Percentiles rank a stretch among this genome's conserved stretches.
Evolutionary conservation across 2,797 vertebrate genomes (phyloP).

Genomic region (Geotria australis): DNA sequence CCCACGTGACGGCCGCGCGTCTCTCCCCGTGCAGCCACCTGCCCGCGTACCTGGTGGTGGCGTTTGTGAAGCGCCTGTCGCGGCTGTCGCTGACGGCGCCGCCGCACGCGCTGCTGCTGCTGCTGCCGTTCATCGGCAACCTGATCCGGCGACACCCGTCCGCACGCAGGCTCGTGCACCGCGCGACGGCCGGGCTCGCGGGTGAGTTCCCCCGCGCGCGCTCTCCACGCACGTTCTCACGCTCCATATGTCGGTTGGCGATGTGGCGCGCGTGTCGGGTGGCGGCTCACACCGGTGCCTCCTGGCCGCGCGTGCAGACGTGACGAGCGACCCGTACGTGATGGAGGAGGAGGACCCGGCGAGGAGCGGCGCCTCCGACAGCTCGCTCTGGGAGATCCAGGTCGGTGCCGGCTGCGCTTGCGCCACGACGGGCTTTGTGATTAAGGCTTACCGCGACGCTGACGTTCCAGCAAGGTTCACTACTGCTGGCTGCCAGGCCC

Average conservation of each 20-base stretch:
- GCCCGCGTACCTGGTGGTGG: constrained; percentile 61
- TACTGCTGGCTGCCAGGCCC: too few species aligned
- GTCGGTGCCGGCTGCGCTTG: constrained; percentile 48
- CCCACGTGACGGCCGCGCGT: not conserved
- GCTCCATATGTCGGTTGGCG: too few species aligned
- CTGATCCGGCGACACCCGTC: constrained; percentile 60
- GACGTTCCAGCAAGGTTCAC: too few species aligned
- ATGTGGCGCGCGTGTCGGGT: too few species aligned
- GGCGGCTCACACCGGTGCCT: too few species aligned
- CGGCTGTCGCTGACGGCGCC: constrained; percentile 51
- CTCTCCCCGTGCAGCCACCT: constrained; percentile 24
- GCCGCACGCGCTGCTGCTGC: constrained; percentile 36
- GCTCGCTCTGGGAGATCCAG: constrained; percentile 78
- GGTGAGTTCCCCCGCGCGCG: too few species aligned
- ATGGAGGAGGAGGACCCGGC: constrained; percentile 39
- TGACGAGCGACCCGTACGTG: constrained; percentile 34
- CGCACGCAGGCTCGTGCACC: constrained; percentile 43
- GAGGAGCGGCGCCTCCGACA: constrained; percentile 41
- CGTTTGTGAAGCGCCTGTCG: constrained; percentile 56
- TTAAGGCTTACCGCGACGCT: too few species aligned
- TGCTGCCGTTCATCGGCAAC: constrained; percentile 67
- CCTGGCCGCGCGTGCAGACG: not conserved
- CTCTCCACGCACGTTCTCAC: too few species aligned
- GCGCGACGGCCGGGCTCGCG: constrained; percentile 8
- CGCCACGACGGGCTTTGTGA: too few species aligned